Conservation (phyloP, 1,140 invertebrate genomes). For the Scylla paramamosain region DNA sequence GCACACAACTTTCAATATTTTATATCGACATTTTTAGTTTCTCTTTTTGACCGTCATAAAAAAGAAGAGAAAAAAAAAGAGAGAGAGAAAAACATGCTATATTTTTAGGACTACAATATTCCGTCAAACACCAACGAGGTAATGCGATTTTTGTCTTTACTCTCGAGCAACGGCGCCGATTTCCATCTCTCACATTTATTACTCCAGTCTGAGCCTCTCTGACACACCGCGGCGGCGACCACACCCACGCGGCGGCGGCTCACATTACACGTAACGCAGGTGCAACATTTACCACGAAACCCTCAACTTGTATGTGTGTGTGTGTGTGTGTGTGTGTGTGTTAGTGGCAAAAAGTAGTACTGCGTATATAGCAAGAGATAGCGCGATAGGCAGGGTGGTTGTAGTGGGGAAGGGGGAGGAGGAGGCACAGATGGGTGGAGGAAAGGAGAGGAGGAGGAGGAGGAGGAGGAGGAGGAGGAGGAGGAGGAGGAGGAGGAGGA, state of each 20-base stretch:
- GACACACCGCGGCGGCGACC: no score
- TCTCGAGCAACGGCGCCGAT: background rate
- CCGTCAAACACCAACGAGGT: background rate
- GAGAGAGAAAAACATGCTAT: background rate
- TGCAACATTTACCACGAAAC: no score
- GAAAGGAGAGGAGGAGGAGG: background rate
- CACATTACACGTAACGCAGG: no score
- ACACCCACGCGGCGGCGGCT: no score
- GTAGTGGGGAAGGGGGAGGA: background rate
- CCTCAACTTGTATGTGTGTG: background rate
- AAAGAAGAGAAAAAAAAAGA: no score
- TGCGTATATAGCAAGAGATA: background rate
- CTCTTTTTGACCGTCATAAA: background rate
- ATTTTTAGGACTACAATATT: background rate
- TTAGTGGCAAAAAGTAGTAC: background rate
- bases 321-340: background rate
- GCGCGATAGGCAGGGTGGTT: background rate
- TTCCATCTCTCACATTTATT: background rate
- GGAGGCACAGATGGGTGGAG: background rate
- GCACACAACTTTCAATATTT: background rate
- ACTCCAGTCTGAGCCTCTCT: background rate
- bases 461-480: background rate
- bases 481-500: no score
- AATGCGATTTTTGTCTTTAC: background rate
- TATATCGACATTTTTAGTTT: background rate